These are phyloP conservation scores for Protobothrops flavoviridis DNA, from an alignment of 2,113 vertebrate species.

Conservation along the genomic window DNA sequence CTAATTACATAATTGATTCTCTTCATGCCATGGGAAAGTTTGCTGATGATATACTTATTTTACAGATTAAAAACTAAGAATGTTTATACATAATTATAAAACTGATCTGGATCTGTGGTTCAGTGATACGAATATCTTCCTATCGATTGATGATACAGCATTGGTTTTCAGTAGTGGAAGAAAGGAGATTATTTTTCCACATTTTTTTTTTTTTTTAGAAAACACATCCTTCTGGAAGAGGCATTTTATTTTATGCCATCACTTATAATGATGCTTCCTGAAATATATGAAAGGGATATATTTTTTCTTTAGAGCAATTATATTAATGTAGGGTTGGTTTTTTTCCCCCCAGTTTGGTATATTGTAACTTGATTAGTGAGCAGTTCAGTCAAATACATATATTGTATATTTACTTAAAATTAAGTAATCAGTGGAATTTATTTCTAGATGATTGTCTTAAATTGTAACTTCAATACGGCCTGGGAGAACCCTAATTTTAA, in stretches of 20 bases:
- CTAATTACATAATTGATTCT: not conserved
- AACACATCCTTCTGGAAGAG: not conserved
- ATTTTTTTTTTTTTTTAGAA: not conserved
- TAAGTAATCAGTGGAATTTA: not conserved
- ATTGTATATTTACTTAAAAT: not conserved
- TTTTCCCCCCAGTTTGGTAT: not conserved
- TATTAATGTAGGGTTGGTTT: not conserved
- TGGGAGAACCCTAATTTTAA: not conserved
- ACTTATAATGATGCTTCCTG: not conserved
- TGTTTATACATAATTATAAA: not conserved
- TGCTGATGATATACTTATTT: not conserved
- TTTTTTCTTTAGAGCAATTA: not conserved
- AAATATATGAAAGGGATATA: not conserved
- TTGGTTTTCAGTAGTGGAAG: not conserved
- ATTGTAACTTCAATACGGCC: not conserved
- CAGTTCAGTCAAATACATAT: not conserved
- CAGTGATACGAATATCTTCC: not conserved
- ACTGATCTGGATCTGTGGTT: not conserved
- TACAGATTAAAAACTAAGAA: not conserved
- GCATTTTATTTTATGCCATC: not conserved
- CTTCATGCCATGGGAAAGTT: not conserved
- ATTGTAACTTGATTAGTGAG: not conserved
- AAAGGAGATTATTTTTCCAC: not conserved
- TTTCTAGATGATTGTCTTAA: not conserved
- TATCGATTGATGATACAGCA: not conserved